phyloP scores from a whole-genome alignment of 1,140 invertebrate genomes.

The Drosophila bifasciata region DNA sequence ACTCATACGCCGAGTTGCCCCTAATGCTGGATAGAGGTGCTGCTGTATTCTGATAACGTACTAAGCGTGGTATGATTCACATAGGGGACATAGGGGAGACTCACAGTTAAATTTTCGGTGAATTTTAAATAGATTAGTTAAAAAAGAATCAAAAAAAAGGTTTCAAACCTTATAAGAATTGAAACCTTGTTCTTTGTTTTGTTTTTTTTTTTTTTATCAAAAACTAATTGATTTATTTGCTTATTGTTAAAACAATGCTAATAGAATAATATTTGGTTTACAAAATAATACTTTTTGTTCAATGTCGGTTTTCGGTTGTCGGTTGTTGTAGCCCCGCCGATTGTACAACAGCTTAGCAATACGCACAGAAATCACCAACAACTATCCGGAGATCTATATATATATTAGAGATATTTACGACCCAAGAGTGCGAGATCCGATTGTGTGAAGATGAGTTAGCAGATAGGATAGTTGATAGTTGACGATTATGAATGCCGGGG shows the following conservation, averaged over 20 bases:
- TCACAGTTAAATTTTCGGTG: not conserved
- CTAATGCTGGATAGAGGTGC: not conserved
- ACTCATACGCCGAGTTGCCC: slow-evolving; percentile 19
- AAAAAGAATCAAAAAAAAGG: not conserved
- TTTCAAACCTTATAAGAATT: not conserved
- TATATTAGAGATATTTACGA: slow-evolving; percentile 16
- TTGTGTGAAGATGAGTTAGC: slow-evolving; percentile 27
- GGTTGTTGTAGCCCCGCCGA: slow-evolving; percentile 25
- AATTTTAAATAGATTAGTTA: not conserved
- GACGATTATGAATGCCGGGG: slow-evolving; percentile 1
- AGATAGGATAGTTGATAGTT: slow-evolving; percentile 27
- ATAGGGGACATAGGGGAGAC: too few relatives aligned
- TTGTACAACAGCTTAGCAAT: slow-evolving; percentile 45
- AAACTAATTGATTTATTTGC: slow-evolving; percentile 70
- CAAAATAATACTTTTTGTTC: slow-evolving; percentile 74
- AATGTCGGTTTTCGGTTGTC: slow-evolving; percentile 21
- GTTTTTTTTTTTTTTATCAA: slow-evolving; percentile 52
- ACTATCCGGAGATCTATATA: slow-evolving; percentile 5
- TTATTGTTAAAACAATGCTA: slow-evolving; percentile 73
- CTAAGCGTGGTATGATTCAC: too few relatives aligned
- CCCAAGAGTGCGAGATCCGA: slow-evolving; percentile 40
- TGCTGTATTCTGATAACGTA: too few relatives aligned
- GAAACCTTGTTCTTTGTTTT: too few relatives aligned
- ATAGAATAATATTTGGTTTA: slow-evolving; percentile 74
- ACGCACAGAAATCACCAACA: slow-evolving; percentile 35